These are phyloP conservation scores for Lytechinus variegatus DNA, from an alignment of 35 echinoderm and acorn worm genomes.

Conservation along the genomic window DNA sequence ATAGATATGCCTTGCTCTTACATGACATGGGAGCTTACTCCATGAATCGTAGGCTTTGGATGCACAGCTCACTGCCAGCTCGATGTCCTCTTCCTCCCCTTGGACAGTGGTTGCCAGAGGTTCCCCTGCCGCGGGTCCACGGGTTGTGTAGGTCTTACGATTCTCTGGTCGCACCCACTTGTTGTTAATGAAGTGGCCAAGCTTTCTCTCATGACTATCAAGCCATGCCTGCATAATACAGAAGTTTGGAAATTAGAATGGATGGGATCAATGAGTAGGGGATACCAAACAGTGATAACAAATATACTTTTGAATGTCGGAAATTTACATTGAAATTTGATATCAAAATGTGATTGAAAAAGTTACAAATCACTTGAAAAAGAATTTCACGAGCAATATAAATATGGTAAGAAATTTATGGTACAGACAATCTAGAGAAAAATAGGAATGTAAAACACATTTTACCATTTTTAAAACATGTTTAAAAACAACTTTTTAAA, in stretches of 20 bases:
- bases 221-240: slow-evolving; percentile 79
- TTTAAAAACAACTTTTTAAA: no score
- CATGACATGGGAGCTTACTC: slow-evolving; percentile 96
- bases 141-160: slow-evolving; percentile 79
- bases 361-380: neutral
- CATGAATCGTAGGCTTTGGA: slow-evolving; percentile 89
- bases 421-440: no score
- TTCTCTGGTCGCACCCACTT: slow-evolving; percentile 93
- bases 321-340: neutral
- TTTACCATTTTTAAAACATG: no score
- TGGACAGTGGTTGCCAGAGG: slow-evolving; percentile 85
- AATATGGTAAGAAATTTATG: no score
- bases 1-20: slow-evolving; percentile 91
- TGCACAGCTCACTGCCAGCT: slow-evolving; percentile 86
- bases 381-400: no score
- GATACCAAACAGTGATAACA: neutral
- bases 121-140: slow-evolving; percentile 81
- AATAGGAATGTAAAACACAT: no score
- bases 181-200: slow-evolving; percentile 98
- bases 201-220: slow-evolving; percentile 85
- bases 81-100: slow-evolving; percentile 93
- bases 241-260: neutral
- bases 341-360: neutral
- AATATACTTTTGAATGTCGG: neutral
- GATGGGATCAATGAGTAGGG: neutral